These are phyloP conservation scores for Actinopyga echinites DNA, from an alignment of 53 echinoderm and acorn worm genomes.

Conservation along the genomic window DNA sequence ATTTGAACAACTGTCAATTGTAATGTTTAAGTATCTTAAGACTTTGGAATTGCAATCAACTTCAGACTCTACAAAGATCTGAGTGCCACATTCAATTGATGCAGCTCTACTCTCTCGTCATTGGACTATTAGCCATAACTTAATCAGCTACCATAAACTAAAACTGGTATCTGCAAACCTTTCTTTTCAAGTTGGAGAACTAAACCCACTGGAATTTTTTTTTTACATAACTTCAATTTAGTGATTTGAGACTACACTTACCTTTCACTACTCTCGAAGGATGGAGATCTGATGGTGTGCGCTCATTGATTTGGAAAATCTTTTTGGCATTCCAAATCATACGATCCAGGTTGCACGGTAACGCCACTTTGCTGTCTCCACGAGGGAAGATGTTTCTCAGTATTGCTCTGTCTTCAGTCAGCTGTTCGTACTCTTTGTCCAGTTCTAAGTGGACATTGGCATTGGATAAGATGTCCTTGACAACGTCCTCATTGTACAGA, in stretches of 20 bases:
- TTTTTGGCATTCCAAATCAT: conserved; percentile 99
- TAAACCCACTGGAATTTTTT: no score
- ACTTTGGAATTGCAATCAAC: no score
- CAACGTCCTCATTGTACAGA: conserved; percentile 77
- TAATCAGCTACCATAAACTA: no score
- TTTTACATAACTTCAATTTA: no score
- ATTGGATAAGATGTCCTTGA: conserved; percentile 86
- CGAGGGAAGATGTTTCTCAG: conserved; percentile 89
- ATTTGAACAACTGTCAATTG: no score
- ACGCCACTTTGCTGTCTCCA: conserved; percentile 97
- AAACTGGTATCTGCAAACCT: no score
- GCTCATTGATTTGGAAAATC: conserved; percentile 95
- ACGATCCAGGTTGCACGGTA: conserved; percentile 94
- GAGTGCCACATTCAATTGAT: no score
- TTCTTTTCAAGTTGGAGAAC: no score
- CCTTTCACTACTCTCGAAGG: conserved; percentile 86
- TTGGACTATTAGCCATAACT: no score
- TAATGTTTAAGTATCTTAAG: no score
- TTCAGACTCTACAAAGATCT: no score
- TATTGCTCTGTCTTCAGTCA: conserved; percentile 82
- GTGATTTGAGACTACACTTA: conserved; percentile 27
- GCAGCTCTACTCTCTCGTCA: no score
- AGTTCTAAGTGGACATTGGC: conserved; percentile 84
- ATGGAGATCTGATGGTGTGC: conserved; percentile 80
- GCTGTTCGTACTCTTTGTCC: conserved; percentile 83